Percentiles rank a stretch among this genome's conserved stretches.
Conservation (phyloP, 2,888 invertebrate genomes). For the Latheticus oryzae region DNA sequence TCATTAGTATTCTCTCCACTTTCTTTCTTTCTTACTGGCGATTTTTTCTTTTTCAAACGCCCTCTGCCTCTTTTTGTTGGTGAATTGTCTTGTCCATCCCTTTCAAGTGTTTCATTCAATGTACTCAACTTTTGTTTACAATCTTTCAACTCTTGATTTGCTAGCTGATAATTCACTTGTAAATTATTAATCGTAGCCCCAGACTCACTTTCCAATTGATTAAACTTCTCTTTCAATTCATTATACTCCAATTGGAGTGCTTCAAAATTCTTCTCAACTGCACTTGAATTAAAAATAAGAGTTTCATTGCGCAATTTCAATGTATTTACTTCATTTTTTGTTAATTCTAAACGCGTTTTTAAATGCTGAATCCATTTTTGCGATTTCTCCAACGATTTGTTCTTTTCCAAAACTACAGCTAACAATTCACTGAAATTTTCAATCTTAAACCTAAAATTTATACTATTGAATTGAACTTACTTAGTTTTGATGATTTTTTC, state of each 20-base stretch:
- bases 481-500: conserved; percentile 56
- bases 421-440: conserved; percentile 52
- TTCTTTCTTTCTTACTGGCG: conserved; percentile 5
- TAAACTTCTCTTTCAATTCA: conserved; percentile 37
- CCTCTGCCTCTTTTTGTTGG: conserved; percentile 2
- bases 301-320: conserved; percentile 49
- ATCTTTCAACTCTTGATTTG: conserved; percentile 28
- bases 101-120: no score
- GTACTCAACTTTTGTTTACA: conserved; percentile 6
- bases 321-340: conserved; percentile 42
- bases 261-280: conserved; percentile 42
- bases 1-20: not conserved
- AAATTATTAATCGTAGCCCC: conserved; percentile 45
- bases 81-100: no score
- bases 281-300: conserved; percentile 40
- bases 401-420: conserved; percentile 45
- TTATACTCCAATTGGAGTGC: conserved; percentile 40
- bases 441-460: no score
- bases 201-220: conserved; percentile 46
- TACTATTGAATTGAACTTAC: conserved; percentile 48
- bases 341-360: conserved; percentile 23
- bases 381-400: conserved; percentile 46
- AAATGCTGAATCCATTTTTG: conserved; percentile 27
- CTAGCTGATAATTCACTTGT: conserved; percentile 46
- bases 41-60: conserved; percentile 4